Percentiles rank a stretch among this genome's conserved stretches.
These are phyloP conservation scores for Eupithecia inturbata DNA, from an alignment of 2,888 invertebrate species.

Conservation along the genomic window DNA sequence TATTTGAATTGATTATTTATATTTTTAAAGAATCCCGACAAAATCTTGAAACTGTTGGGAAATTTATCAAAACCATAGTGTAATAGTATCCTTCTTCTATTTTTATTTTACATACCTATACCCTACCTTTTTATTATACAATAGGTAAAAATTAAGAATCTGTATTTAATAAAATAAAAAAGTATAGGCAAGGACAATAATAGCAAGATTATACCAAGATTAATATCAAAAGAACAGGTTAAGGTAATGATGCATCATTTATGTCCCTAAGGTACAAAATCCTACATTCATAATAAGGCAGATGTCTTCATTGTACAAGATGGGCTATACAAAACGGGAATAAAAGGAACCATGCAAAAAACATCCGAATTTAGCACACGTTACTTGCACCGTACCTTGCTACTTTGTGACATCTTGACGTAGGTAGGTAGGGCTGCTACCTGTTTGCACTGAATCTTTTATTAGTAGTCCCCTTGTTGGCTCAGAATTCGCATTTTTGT, in stretches of 20 bases:
- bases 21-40: background rate
- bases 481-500: background rate
- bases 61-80: background rate
- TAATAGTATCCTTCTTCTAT: background rate
- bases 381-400: conserved; percentile 77
- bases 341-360: conserved; percentile 69
- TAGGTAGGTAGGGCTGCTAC: conserved; percentile 78
- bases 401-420: conserved; percentile 80
- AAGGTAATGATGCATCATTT: conserved; percentile 41
- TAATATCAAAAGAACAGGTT: conserved; percentile 36
- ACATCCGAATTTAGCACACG: conserved; percentile 75
- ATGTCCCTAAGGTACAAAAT: conserved; percentile 34
- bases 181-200: background rate
- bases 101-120: background rate
- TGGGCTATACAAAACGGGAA: conserved; percentile 57
- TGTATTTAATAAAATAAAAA: background rate
- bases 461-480: conserved; percentile 44
- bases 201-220: background rate
- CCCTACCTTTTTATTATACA: too few relatives aligned
- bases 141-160: too few relatives aligned
- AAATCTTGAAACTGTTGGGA: background rate
- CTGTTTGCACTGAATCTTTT: conserved; percentile 51
- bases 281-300: conserved; percentile 53
- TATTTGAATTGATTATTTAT: background rate
- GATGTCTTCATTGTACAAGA: conserved; percentile 65